phyloP scores from a whole-genome alignment of 2,888 invertebrate species.

The Drosophila antonietae region DNA sequence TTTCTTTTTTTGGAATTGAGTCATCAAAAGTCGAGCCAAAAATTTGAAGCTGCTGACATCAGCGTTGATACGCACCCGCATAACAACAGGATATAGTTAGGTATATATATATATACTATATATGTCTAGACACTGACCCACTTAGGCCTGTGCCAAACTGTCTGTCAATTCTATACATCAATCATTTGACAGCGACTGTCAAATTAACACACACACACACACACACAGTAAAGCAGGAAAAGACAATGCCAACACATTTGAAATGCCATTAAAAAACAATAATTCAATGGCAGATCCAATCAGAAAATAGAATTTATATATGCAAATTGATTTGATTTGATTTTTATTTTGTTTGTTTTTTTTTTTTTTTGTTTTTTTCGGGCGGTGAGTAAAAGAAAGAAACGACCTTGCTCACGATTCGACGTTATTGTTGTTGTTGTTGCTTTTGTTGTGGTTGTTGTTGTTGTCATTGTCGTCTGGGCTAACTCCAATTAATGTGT shows the following conservation, averaged over 20 bases:
- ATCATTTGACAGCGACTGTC: constrained; percentile 59
- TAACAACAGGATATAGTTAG: constrained; percentile 27
- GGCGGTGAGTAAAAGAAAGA: constrained; percentile 48
- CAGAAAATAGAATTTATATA: constrained; percentile 67
- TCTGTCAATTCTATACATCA: constrained; percentile 53
- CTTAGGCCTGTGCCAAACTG: constrained; percentile 10
- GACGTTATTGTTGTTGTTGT: constrained; percentile 10
- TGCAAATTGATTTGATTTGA: constrained; percentile 53
- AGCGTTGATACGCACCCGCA: constrained; percentile 20
- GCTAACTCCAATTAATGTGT: constrained; percentile 69
- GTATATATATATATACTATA: constrained; percentile 8
- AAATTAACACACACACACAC: constrained; percentile 51
- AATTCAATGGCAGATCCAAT: constrained; percentile 73
- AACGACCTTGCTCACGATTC: constrained; percentile 55
- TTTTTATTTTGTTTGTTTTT: constrained; percentile 20
- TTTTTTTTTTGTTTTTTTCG: constrained; percentile 9
- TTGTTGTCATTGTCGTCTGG: constrained; percentile 12
- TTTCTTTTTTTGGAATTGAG: constrained; percentile 20
- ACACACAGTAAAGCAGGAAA: constrained; percentile 34
- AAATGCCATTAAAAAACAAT: constrained; percentile 68
- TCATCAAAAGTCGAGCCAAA: constrained; percentile 1
- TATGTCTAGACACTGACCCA: constrained; percentile 49
- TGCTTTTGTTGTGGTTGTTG: constrained; percentile 1
- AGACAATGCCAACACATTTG: constrained; percentile 12
- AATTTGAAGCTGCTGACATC: constrained; percentile 13